Base-by-base conservation (phyloP, 1,140 invertebrate genomes). In the Lutraria rhynchaena region DNA sequence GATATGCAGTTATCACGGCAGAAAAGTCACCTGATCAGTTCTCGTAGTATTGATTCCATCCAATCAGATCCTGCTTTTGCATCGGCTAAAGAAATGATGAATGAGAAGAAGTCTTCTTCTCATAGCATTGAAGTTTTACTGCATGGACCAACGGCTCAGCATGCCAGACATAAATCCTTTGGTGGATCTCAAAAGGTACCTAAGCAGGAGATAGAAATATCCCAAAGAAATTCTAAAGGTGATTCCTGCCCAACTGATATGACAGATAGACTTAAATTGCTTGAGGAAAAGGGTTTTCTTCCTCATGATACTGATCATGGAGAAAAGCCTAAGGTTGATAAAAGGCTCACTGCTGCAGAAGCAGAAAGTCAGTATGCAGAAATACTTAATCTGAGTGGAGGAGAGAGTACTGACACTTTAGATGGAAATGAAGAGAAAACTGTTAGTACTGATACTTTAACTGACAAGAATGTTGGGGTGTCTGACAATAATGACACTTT, bases 61-160 rank as follows among this genome's bases (percentile, higher is more conserved):
- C 89, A 91, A 73, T 91, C 90, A 46, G 89, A 88, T 19, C 89
- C 89, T 0, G 82, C 85, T 31, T 84, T 85, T 80, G 77, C 84
- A 13, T 87, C 89, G n/a, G 73, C 61, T 17, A 84, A 73, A 61
- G 82, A 88, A 44, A 71, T 82, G 0, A 63, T 86, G 44, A 71
- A 81, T 17, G 81, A 61, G 13, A 73, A 63, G 5, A 83, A 83
- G 31, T 81, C 86, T 44, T 86, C 87, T 2, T 89, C 89, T 24
- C 88, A 87, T 44, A 91, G 90, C 53, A 91, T 91, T 76, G 90
- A 91, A 75, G 90, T 91, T 5, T 73, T 91, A n/a, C 86, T 91
- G 29, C 86, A 88, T 71, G 60, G 81, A n/a, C 63, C 83, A 24
- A 27, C 57, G 53, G 46, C 77, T 58, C 24, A 60, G 22, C 37